phyloP scores from a whole-genome alignment of 2,888 invertebrate genomes.

The Drosophila antonietae region DNA sequence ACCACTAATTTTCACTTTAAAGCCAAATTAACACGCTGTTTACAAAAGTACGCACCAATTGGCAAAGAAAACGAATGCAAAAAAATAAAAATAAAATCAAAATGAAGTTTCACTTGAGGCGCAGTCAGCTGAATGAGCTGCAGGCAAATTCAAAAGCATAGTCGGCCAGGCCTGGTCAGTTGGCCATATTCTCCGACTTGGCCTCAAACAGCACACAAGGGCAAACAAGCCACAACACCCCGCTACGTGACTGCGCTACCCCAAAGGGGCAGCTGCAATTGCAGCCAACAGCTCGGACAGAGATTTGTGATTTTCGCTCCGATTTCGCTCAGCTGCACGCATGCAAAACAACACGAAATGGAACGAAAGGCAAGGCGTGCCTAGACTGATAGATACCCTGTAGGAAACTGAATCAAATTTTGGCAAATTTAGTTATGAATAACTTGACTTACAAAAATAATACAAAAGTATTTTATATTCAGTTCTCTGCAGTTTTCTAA shows the following conservation, averaged over 20 bases:
- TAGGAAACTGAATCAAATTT: not conserved
- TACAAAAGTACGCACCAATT: conserved; percentile 61
- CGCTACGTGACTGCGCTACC: conserved; percentile 41
- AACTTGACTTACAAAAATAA: no score
- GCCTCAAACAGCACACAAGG: conserved; percentile 42
- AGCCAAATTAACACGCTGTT: conserved; percentile 62
- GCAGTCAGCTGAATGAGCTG: conserved; percentile 42
- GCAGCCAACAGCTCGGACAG: conserved; percentile 11
- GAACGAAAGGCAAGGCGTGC: conserved; percentile 3
- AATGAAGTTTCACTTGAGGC: conserved; percentile 68
- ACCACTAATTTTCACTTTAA: conserved; percentile 18
- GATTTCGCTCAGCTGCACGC: conserved; percentile 41
- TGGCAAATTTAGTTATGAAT: not conserved
- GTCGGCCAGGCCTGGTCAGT: conserved; percentile 13
- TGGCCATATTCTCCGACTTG: conserved; percentile 27
- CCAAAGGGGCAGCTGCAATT: conserved; percentile 19
- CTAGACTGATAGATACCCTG: not conserved
- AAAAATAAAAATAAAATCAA: conserved; percentile 35
- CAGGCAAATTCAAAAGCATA: conserved; percentile 36
- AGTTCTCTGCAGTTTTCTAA: no score
- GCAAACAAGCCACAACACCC: conserved; percentile 8
- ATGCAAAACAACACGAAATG: conserved; percentile 55
- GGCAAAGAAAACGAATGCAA: conserved; percentile 57
- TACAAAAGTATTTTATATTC: no score
- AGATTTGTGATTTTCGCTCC: conserved; percentile 43